Base-by-base conservation (phyloP, 1,140 invertebrate species). In the Agrypnia vestita region DNA sequence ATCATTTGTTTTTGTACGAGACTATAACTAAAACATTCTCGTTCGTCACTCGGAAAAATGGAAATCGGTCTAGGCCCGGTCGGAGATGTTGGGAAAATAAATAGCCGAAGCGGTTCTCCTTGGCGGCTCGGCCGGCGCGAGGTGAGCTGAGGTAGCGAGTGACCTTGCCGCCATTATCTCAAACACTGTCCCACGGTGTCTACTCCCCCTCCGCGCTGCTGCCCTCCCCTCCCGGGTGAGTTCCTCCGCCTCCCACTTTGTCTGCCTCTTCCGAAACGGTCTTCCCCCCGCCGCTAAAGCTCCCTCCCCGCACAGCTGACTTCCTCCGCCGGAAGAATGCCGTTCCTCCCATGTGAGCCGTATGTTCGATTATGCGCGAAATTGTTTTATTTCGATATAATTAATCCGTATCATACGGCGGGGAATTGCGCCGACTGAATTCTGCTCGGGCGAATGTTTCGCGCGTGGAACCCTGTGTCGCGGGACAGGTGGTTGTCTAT, bases 111-210 rank as follows among this genome's bases (percentile, higher is more conserved):
- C 46, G 15, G 67, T 71, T 71, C 67, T 71, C 67, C 67, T 71
- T 71, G 67, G 62, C 15, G 44, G 12, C 12, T 44, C 35, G 13
- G 62, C 62, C 13, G 3, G 67, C 61, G 61, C 35, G 61, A 64
- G 61, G 61, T 35, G 61, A 64, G 61, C 11, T 43, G 67, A 51
- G 67, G 67, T 49, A 51, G 43, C 62, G 67, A 71, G 67, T 71
- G 67, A 71, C 67, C 67, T 71, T 71, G 67, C 67, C 46, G 67
- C 67, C 67, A 21, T 21, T 71, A 51, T 51, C 67, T 71, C 44
- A 15, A 51, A 49, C 67, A 51, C 67, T 71, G 67, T 71, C 67
- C 67, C 67, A 71, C 67, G 67, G 67, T 71, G 67, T 71, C 67
- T 51, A 71, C 47, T 71, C 67, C 21, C 43, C 47, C 67, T 64